These are phyloP conservation scores for Phasianus colchicus DNA, from an alignment of 2,113 vertebrate species.

Conservation along the genomic window DNA sequence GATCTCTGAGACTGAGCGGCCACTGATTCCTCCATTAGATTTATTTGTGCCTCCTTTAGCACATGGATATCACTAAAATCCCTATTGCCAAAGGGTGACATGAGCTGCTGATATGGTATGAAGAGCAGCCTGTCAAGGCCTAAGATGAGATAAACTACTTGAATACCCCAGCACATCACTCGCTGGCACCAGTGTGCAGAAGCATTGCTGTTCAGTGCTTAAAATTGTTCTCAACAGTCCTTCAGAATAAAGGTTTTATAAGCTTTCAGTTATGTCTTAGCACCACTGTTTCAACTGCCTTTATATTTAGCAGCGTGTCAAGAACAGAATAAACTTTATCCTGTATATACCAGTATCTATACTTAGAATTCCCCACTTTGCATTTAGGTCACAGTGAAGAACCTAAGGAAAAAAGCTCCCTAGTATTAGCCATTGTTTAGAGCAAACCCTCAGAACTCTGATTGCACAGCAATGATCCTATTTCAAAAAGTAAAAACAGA, in stretches of 20 bases:
- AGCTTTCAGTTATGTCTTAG: background rate
- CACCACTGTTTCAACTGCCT: background rate
- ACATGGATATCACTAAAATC: background rate
- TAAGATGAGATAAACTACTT: background rate
- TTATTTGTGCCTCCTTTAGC: background rate
- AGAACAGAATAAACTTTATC: background rate
- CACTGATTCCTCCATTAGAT: background rate
- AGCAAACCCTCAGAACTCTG: background rate
- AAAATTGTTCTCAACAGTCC: background rate
- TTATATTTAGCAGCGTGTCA: background rate
- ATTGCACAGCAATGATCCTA: slow-evolving; percentile 21
- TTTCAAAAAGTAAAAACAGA: too few relatives aligned
- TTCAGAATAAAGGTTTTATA: background rate
- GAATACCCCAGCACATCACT: background rate
- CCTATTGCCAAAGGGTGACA: background rate
- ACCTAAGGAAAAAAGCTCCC: background rate
- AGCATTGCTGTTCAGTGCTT: background rate
- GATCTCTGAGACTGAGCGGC: background rate
- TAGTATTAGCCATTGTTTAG: background rate
- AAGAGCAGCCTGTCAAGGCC: background rate
- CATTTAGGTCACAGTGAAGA: background rate
- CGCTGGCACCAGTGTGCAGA: background rate
- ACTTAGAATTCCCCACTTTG: background rate
- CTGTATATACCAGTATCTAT: background rate
- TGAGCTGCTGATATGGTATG: background rate